Base-by-base conservation (phyloP, 2,113 vertebrate species). In the Bos indicus region DNA sequence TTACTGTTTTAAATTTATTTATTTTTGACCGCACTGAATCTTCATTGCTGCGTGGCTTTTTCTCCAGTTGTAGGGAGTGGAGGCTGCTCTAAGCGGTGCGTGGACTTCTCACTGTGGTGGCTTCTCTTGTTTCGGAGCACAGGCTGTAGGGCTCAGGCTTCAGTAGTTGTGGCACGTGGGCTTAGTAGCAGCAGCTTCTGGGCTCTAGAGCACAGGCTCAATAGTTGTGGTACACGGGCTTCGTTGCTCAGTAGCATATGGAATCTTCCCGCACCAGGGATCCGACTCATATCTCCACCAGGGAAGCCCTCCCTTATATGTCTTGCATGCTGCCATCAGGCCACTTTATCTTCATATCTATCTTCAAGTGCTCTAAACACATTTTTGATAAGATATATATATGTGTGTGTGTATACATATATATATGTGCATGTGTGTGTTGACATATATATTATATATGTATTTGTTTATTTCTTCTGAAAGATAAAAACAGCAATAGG, bases 391-490 rank as follows among this genome's bases (percentile, higher is more conserved):
- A 71, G 46, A 83, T 78, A 62, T 12, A 78, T 8, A 26, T 62
- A 25, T 19, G 26, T 7, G 5, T 71, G 19, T 21, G 0, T 36
- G n/a, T 4, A 19, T 6, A 21, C 0, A 5, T 10, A 67, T 10
- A 71, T 5, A 36, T 36, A 10, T 19, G 21, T 12, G 3, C 23
- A 12, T 40, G 5, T 74, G 1, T 74, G 36, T 40, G 5, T 74
- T 23, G 23, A 74, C 21, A 25, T 74, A 40, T 40, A 71, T 36
- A 40, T 23, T 40, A 40, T 40, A 12, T 25, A 25, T 36, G 3
- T 13, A 74, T 25, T 28, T 54, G 10, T 80, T 90, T 52, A 51
- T 48, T 91, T 95, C 6, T 56, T 40, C n/a, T 46, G 43, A 67
- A n/a, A 95, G 25, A 51, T 15, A 71, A 57, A 25, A 88, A 40